Conservation (phyloP, 2,113 vertebrate species). For the Oryzias celebensis region DNA sequence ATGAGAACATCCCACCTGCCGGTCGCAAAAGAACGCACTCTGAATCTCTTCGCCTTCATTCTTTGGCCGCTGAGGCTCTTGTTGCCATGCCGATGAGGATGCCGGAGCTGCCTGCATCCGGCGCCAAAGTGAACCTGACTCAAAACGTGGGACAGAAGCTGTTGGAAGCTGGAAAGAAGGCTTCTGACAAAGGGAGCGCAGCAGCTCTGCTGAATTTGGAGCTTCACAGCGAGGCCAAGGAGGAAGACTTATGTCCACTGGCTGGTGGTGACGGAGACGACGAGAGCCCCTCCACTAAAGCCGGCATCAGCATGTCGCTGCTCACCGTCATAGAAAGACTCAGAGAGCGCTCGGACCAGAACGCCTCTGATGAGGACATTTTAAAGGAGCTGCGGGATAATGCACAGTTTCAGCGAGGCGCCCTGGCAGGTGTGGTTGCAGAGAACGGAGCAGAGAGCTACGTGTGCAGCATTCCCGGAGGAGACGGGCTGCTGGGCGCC, state of each 20-base stretch:
- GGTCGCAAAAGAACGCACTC: constrained; percentile 90
- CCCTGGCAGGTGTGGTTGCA: constrained; percentile 18
- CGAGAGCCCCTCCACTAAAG: constrained; percentile 84
- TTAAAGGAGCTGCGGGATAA: constrained; percentile 93
- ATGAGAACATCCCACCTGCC: constrained; percentile 89
- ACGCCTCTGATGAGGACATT: constrained; percentile 94
- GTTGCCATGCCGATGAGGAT: constrained; percentile 94
- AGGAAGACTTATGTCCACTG: constrained; percentile 30
- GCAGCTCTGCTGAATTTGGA: constrained; percentile 73
- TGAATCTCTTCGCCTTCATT: constrained; percentile 92
- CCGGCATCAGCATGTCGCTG: constrained; percentile 93
- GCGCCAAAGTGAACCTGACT: constrained; percentile 70
- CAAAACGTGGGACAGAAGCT: constrained; percentile 73
- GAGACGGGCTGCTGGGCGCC: constrained; percentile 39
- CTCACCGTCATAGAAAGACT: constrained; percentile 95
- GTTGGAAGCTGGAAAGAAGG: constrained; percentile 63
- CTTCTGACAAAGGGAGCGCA: constrained; percentile 46
- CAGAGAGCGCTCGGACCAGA: constrained; percentile 93
- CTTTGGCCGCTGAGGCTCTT: constrained; percentile 91
- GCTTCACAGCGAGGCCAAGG: constrained; percentile 56
- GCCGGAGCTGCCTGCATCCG: constrained; percentile 72
- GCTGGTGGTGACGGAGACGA: constrained; percentile 66
- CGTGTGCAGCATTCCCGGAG: constrained; percentile 23
- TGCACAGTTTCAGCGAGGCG: constrained; percentile 81
- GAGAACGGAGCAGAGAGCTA: constrained; percentile 28